Percentiles rank a stretch among this genome's conserved stretches.
Conservation (phyloP, 2,113 vertebrate genomes). For the Mohoua ochrocephala region DNA sequence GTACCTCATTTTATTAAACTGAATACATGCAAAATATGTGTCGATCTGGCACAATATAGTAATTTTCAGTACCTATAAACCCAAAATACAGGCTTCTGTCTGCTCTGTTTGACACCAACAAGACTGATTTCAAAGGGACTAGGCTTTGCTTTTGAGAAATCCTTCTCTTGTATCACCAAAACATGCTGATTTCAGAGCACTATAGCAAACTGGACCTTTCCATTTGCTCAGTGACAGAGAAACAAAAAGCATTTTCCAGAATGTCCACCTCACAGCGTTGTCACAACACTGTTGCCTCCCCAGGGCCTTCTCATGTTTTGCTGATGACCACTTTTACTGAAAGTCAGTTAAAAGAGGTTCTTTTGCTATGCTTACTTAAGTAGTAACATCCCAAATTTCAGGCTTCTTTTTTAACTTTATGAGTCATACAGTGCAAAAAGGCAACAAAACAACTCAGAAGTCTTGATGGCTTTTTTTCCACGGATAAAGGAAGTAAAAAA, state of each 20-base stretch:
- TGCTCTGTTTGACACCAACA: background rate
- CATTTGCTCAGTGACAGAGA: background rate
- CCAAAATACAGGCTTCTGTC: background rate
- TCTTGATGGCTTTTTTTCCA: background rate
- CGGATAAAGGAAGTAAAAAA: background rate
- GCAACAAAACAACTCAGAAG: background rate
- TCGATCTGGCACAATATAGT: background rate
- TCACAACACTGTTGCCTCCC: background rate
- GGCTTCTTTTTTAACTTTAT: conserved; percentile 1
- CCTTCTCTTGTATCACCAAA: background rate
- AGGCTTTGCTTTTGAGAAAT: background rate
- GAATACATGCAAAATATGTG: fast-evolving
- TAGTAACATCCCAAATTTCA: background rate
- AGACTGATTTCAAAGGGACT: background rate
- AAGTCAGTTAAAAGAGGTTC: background rate
- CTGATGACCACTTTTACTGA: background rate
- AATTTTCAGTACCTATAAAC: background rate
- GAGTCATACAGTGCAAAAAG: conserved; percentile 33
- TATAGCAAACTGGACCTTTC: background rate
- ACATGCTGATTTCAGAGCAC: background rate
- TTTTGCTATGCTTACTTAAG: background rate
- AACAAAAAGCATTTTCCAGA: background rate
- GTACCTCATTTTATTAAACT: background rate
- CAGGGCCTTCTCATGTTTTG: background rate
- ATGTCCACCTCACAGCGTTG: background rate